phyloP scores from a whole-genome alignment of 2,113 vertebrate genomes.

The human (Homo sapiens) region DNA sequence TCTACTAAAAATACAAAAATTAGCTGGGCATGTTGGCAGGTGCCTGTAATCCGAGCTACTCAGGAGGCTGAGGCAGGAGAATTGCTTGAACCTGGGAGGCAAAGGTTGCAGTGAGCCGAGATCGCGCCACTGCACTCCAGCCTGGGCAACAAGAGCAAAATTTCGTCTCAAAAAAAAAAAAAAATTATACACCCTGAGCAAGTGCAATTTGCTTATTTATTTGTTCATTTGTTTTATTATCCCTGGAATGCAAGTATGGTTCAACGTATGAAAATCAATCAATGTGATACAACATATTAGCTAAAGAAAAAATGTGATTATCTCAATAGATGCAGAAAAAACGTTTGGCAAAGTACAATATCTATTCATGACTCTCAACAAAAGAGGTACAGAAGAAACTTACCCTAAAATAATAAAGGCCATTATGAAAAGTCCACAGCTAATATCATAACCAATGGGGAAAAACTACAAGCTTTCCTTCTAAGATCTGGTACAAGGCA shows the following conservation, averaged over 20 bases:
- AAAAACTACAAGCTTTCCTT: neutral
- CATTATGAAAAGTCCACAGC: too few relatives aligned
- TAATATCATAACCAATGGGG: neutral
- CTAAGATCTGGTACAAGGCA: too few relatives aligned
- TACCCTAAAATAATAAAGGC: neutral
- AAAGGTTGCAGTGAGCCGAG: too few relatives aligned
- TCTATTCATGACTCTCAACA: neutral
- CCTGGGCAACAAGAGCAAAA: too few relatives aligned
- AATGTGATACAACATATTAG: neutral
- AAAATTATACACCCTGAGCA: neutral
- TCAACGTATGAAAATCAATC: neutral
- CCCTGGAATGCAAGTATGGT: neutral
- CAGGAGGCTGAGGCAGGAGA: too few relatives aligned
- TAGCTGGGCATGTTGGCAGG: too few relatives aligned
- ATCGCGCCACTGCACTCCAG: too few relatives aligned
- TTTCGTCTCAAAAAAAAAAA: too few relatives aligned
- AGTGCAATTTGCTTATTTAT: neutral
- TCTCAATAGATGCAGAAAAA: neutral
- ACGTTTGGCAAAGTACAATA: neutral
- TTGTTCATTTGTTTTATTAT: too few relatives aligned
- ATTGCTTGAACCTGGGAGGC: too few relatives aligned
- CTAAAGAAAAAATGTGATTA: neutral
- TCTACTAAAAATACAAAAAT: too few relatives aligned
- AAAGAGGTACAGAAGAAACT: neutral
- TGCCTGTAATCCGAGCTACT: too few relatives aligned